Conservation (phyloP, 1,140 invertebrate species). For the Physella acuta region DNA sequence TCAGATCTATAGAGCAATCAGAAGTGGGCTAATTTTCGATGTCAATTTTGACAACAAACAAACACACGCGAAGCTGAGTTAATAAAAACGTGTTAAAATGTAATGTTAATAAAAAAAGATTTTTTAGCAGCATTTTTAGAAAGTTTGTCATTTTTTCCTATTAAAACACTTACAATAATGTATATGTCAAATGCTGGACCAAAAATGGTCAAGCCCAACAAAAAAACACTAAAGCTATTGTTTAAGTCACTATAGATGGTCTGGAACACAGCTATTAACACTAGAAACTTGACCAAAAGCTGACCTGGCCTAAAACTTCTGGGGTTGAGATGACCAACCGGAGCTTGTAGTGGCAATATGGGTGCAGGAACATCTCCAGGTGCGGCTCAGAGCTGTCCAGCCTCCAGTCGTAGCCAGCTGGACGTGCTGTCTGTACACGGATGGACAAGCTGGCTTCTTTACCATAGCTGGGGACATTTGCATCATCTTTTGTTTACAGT, state of each 20-base stretch:
- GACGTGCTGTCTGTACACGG: conserved; percentile 42
- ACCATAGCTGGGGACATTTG: too few species aligned
- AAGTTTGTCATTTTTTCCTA: not conserved
- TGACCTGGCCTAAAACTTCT: conserved; percentile 51
- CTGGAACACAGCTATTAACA: not conserved
- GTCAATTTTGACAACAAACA: too few species aligned
- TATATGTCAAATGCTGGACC: not conserved
- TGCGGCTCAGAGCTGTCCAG: conserved; percentile 31
- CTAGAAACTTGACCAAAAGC: not conserved
- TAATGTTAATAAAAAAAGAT: not conserved
- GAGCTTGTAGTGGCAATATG: conserved; percentile 49
- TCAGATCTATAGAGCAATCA: too few species aligned
- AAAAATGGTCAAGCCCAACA: not conserved
- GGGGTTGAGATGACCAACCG: conserved; percentile 37
- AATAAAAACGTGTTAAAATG: too few species aligned
- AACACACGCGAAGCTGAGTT: too few species aligned
- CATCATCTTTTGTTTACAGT: too few species aligned
- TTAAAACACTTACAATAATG: not conserved
- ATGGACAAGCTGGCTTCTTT: conserved; percentile 41
- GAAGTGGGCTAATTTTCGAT: too few species aligned
- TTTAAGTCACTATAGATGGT: not conserved
- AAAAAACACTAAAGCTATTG: not conserved
- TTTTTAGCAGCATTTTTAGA: not conserved
- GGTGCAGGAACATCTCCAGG: conserved; percentile 49
- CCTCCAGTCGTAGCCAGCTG: conserved; percentile 22